Evolutionary conservation across 2,888 invertebrate genomes (phyloP).

Genomic region (Serripes groenlandicus): DNA sequence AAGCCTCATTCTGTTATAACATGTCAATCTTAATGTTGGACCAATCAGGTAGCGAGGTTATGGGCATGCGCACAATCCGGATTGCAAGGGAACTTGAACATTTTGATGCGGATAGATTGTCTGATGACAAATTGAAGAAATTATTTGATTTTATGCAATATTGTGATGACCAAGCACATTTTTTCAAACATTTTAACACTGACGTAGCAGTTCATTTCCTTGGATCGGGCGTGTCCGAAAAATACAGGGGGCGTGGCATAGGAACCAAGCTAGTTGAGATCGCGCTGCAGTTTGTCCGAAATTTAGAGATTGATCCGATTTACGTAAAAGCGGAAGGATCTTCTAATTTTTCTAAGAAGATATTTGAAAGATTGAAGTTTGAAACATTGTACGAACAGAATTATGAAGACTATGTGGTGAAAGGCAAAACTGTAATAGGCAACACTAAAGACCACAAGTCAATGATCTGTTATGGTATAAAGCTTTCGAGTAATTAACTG

Average conservation of each 20-base stretch:
- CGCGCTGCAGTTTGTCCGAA: constrained; percentile 31
- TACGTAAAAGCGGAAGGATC: constrained; percentile 38
- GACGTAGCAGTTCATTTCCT: constrained; percentile 36
- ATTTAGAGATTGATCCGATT: constrained; percentile 35
- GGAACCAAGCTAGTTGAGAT: constrained; percentile 18
- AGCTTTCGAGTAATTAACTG: not conserved
- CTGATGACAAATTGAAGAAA: constrained; percentile 5
- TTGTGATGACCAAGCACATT: constrained; percentile 34
- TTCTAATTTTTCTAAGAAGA: constrained; percentile 32
- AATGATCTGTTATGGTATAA: constrained; percentile 29
- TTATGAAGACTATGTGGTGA: constrained; percentile 16
- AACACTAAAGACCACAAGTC: constrained; percentile 36
- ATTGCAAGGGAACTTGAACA: constrained; percentile 14
- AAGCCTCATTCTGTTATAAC: constrained; percentile 7
- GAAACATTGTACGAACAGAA: constrained; percentile 25
- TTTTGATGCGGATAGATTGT: constrained; percentile 5
- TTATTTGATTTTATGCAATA: constrained; percentile 5
- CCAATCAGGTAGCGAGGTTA: constrained; percentile 31
- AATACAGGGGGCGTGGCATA: constrained; percentile 19
- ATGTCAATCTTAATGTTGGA: constrained; percentile 36
- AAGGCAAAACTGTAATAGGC: constrained; percentile 25
- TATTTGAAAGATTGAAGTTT: constrained; percentile 33
- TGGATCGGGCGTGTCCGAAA: constrained; percentile 23
- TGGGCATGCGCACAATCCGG: constrained; percentile 23
- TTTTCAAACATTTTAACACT: constrained; percentile 26